These are phyloP conservation scores for Callosobruchus maculatus DNA, from an alignment of 2,888 invertebrate genomes.

Conservation along the genomic window DNA sequence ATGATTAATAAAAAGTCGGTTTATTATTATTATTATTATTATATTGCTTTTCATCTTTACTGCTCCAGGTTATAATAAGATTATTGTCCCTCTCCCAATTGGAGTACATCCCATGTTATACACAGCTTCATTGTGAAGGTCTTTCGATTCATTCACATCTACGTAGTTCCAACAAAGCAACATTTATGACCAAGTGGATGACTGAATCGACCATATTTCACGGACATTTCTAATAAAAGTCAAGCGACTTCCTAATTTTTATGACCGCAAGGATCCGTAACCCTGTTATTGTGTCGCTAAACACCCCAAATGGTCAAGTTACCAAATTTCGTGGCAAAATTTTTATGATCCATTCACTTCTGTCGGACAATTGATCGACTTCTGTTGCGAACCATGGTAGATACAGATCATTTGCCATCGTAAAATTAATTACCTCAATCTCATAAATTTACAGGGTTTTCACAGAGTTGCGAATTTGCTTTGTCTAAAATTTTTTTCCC, in stretches of 20 bases:
- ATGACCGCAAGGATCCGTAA: neutral
- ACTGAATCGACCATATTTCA: neutral
- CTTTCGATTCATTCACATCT: neutral
- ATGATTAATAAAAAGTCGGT: no score
- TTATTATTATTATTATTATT: no score
- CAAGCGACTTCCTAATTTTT: neutral
- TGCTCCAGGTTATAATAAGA: no score
- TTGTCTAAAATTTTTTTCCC: no score
- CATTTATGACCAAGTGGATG: neutral
- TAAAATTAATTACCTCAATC: constrained; percentile 46
- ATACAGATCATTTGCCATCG: constrained; percentile 31
- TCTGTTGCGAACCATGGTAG: neutral
- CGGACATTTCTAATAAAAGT: neutral
- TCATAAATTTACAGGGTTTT: constrained; percentile 45
- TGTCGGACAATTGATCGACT: neutral
- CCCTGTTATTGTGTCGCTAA: neutral
- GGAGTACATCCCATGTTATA: no score
- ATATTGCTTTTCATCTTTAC: no score
- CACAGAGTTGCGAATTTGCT: constrained; percentile 27
- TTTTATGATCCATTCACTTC: neutral
- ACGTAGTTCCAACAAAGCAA: neutral
- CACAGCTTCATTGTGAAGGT: neutral
- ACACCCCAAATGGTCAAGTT: neutral
- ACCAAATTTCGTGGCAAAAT: neutral
- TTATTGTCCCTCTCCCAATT: no score